phyloP scores from a whole-genome alignment of 2,113 vertebrate species.

The Dissostichus mawsoni region DNA sequence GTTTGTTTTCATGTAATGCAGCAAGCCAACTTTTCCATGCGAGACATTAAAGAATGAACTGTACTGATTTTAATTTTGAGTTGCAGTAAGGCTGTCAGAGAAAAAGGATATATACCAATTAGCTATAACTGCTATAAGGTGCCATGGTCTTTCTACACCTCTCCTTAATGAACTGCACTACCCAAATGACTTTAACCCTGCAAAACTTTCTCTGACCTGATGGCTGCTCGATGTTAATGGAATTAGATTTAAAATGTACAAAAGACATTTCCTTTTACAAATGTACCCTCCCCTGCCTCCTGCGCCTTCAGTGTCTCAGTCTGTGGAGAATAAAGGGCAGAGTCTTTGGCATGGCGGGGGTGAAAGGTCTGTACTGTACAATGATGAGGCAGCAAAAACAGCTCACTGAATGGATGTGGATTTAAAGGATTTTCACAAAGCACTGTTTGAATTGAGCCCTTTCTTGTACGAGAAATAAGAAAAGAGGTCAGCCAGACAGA shows the following conservation, averaged over 20 bases:
- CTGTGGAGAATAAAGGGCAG: slow-evolving; percentile 50
- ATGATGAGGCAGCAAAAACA: slow-evolving; percentile 78
- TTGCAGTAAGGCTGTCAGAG: background rate
- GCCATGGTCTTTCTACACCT: background rate
- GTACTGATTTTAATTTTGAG: background rate
- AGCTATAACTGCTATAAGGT: background rate
- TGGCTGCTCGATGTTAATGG: slow-evolving; percentile 5
- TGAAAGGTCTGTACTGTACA: slow-evolving; percentile 57
- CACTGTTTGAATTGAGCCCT: slow-evolving; percentile 50
- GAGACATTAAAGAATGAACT: background rate
- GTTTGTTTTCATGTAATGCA: background rate
- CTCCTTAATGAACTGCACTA: background rate
- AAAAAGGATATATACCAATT: background rate
- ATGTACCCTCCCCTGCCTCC: slow-evolving; percentile 7
- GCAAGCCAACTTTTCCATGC: background rate
- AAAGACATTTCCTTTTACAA: slow-evolving; percentile 32
- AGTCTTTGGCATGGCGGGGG: slow-evolving; percentile 38
- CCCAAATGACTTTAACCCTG: background rate
- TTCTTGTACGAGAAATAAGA: slow-evolving; percentile 18
- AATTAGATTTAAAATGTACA: slow-evolving; percentile 27
- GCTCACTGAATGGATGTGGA: slow-evolving; percentile 62
- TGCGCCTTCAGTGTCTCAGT: slow-evolving; percentile 30
- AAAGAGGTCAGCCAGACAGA: slow-evolving; percentile 42
- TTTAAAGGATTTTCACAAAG: slow-evolving; percentile 64
- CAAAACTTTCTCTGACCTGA: background rate